These are phyloP conservation scores for Trachurus trachurus DNA, from an alignment of 2,797 vertebrate genomes.

Conservation along the genomic window DNA sequence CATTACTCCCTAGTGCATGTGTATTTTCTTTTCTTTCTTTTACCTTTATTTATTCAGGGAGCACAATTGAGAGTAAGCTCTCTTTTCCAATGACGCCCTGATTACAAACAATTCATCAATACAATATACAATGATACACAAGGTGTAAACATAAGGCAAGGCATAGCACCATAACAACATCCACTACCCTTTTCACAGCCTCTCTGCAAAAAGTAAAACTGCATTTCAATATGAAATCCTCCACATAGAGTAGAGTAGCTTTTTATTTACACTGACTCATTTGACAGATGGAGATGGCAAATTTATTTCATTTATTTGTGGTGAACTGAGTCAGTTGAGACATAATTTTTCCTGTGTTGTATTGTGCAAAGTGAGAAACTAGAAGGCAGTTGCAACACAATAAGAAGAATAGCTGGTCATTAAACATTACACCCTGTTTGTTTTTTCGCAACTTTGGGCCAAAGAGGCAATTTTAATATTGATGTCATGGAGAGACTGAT, in stretches of 20 bases:
- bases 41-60: too few relatives aligned
- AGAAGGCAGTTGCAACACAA: background rate
- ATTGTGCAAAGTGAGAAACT: background rate
- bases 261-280: background rate
- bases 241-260: background rate
- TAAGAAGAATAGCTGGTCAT: background rate
- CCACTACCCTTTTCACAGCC: background rate
- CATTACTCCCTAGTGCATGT: background rate
- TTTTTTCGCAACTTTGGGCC: background rate
- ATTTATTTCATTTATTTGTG: too few relatives aligned
- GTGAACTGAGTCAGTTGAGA: background rate
- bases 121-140: too few relatives aligned
- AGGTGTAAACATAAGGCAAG: too few relatives aligned
- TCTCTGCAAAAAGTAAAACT: conserved; percentile 18
- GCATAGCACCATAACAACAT: too few relatives aligned
- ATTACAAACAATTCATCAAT: too few relatives aligned
- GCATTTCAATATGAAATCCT: background rate
- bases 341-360: background rate
- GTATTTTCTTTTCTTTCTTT: conserved; percentile 3
- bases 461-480: background rate
- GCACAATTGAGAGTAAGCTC: too few relatives aligned
- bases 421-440: too few relatives aligned
- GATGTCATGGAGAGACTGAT: background rate
- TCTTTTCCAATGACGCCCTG: too few relatives aligned
- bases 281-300: too few relatives aligned